A percentile compares a stretch with the other conserved stretches of the same genome.
These are phyloP conservation scores for Acholoe squamosa DNA, from an alignment of 2,888 invertebrate species.

Conservation along the genomic window DNA sequence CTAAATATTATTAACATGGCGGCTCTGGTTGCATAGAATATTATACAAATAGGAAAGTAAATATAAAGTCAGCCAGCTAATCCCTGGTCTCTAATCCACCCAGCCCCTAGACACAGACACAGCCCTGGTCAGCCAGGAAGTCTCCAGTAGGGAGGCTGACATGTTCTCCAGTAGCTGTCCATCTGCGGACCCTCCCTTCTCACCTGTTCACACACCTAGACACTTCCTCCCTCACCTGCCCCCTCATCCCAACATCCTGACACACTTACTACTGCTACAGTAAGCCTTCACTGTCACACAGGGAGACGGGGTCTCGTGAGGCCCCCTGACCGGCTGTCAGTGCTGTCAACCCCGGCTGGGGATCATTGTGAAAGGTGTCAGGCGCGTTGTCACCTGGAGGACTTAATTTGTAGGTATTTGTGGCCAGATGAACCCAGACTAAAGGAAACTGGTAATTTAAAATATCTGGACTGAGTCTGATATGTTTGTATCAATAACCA, in stretches of 20 bases:
- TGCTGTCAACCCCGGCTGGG: neutral
- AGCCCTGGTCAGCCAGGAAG: neutral
- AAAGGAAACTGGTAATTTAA: too few species aligned
- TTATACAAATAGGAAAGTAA: too few species aligned
- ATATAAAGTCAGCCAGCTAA: neutral
- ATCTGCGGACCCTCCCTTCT: neutral
- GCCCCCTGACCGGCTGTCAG: neutral
- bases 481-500: too few species aligned
- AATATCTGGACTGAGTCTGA: too few species aligned
- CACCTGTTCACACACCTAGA: neutral
- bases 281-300: neutral
- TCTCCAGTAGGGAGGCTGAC: constrained; percentile 12
- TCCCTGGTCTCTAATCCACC: neutral
- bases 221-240: neutral
- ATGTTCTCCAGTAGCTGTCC: neutral
- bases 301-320: neutral
- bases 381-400: too few species aligned
- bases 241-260: neutral
- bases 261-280: neutral
- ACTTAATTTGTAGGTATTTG: neutral
- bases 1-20: too few species aligned
- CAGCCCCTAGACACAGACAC: neutral
- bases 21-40: too few species aligned
- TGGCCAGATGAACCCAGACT: too few species aligned
- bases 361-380: neutral